Evolutionary conservation across 2,797 vertebrate genomes (phyloP), one percentile per base, ranked within the genome.

Genomic region (Peromyscus nudipes): DNA sequence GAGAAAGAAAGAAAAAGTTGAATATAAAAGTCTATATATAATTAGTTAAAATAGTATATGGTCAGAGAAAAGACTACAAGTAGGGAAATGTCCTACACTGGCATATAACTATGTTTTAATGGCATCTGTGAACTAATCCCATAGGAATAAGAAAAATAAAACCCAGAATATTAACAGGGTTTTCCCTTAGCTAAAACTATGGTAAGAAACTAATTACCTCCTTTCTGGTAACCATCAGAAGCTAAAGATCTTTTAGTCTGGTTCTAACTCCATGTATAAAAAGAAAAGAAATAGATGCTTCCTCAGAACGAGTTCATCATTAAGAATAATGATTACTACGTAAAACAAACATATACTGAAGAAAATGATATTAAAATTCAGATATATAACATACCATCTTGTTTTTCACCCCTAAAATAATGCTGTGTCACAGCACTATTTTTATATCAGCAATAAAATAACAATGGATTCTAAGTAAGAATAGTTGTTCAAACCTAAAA

Each of bases 1-100:
- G 37, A 89, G 67, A 94, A 96, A 95, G 37, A 95, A 23, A 60
- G 83, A 46, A 83, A 95, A 83, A 71, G 34, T 31, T 77, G 81
- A 27, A 34, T 75, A 88, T 10, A 64, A 83, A 71, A 92, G 29
- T 93, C 57, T 88, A 4, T 83, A 17, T 60, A 12, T 77, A 92
- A 95, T 31, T 77, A 69, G 81, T 79, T 85, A 79, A 80, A 88
- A 89, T 49, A 92, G 80, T 52, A 83, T 10, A 84, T 62, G 19
- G 40, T 60, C 21, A 92, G 62, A 90, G 31, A 93, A 67, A 40
- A 88, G 40, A 91, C 65, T 67, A 52, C 3, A 57, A 89, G 79
- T 23, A 86, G n/a, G 55, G n/a, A 86, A 77, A 92, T 81, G 16
- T 71, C 4, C 57, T 86, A 76, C 46, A 76, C 12, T 92, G 37